phyloP scores from a whole-genome alignment of 2,797 vertebrate genomes.

The Allobates femoralis region DNA sequence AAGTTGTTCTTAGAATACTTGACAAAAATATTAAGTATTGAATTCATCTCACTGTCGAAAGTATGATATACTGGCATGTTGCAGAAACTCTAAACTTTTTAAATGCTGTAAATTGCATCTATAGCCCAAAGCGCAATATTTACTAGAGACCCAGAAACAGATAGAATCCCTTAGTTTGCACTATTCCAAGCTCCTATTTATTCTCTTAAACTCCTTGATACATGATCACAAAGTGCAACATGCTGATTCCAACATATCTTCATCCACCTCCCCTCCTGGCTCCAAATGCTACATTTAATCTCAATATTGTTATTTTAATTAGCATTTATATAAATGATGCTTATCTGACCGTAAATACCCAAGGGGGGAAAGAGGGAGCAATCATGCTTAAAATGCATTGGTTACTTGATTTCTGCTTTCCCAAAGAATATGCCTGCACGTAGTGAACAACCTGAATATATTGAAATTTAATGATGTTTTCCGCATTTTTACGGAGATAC shows the following conservation, averaged over 20 bases:
- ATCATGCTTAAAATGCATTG: conserved; percentile 34
- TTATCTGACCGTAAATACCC: conserved; percentile 36
- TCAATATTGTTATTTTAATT: conserved; percentile 53
- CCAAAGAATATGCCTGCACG: conserved; percentile 18
- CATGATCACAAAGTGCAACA: conserved; percentile 10
- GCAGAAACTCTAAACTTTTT: not conserved
- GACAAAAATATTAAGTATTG: too few species aligned
- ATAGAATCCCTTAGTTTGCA: conserved; percentile 1
- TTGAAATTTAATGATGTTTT: conserved; percentile 49
- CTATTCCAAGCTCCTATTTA: conserved; percentile 2
- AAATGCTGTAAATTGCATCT: not conserved
- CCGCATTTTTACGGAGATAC: conserved; percentile 35
- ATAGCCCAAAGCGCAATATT: not conserved
- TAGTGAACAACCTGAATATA: conserved; percentile 39
- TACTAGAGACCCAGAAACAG: not conserved
- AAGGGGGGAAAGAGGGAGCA: conserved; percentile 6
- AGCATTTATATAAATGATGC: conserved; percentile 37
- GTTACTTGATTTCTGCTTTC: conserved; percentile 25
- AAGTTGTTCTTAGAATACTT: too few species aligned
- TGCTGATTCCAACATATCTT: conserved; percentile 20
- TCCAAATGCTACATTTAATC: conserved; percentile 30
- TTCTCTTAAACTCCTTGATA: not conserved
- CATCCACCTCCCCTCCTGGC: not conserved
- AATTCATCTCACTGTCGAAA: too few species aligned
- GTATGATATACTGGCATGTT: too few species aligned